Base-by-base conservation (phyloP, 2,797 vertebrate species). In the Pangasius larnaudii region DNA sequence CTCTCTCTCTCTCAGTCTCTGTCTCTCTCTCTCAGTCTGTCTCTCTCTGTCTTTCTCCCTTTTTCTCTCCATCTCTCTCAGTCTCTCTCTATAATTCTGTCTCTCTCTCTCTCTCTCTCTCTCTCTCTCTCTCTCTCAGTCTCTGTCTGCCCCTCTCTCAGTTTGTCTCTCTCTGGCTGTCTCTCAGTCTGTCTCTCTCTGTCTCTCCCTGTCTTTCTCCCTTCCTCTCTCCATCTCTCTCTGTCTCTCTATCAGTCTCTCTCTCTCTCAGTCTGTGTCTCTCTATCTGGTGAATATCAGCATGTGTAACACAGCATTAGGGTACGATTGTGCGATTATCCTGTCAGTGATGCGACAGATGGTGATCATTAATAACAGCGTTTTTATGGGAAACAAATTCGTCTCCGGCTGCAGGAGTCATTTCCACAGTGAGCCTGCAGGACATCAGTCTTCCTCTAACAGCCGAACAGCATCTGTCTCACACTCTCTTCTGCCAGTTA, bases 261-360 rank as follows among this genome's bases (percentile, higher is more conserved):
- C 36, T 36, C 36, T 36, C 36, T 13, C 42, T 46, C 3, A 24
- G 36, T 74, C 3, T 75, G 39, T 46, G 3, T 13, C 1, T 49
- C 24, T 46, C 22, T 49, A 1, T 53, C 51, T n/a, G 51, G 71
- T 46, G 19, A 11, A 24, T 49, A 22, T 86, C 49, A 22, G 63
- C 19, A 24, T 80, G 46, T n/a, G 65, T 56, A 79, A 36, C 42
- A 80, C 65, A 56, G 30, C 46, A 69, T 58, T 56, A 53, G 30
- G 0, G 36, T 18, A 63, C 4, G 74, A 63, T 58, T 27, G 58
- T 75, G 49, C 10, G 24, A 49, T 51, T n/a, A 30, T 90, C 91
- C 91, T 93, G 93, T 94, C 94, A 93, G 93, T 88, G 91, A 92
- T 30, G 89, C 93, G 94, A 93, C 94, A 95, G 95, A 95, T 95